These are phyloP conservation scores for Heterohyrax brucei DNA, from an alignment of 2,797 vertebrate species.

Conservation along the genomic window DNA sequence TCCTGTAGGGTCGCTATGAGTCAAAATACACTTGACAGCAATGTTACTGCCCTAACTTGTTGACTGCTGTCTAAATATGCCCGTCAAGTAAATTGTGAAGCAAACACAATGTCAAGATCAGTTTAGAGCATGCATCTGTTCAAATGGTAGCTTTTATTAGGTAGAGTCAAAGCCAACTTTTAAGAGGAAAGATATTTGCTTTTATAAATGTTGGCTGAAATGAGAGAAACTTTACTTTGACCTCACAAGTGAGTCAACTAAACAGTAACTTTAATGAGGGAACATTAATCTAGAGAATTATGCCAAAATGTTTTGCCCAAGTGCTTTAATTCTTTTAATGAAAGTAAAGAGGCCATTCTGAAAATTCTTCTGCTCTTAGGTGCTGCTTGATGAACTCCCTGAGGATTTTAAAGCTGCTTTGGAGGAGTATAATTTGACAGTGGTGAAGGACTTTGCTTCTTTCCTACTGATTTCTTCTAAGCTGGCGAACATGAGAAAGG, in stretches of 20 bases:
- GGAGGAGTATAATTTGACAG: slow-evolving; percentile 84
- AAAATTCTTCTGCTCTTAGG: slow-evolving; percentile 64
- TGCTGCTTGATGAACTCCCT: slow-evolving; percentile 86
- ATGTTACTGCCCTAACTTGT: background rate
- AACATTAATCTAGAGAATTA: background rate
- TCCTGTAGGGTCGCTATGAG: too few relatives aligned
- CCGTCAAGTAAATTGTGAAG: background rate
- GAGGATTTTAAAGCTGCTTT: slow-evolving; percentile 85
- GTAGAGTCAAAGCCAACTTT: background rate
- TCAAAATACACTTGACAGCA: too few relatives aligned
- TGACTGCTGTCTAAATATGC: background rate
- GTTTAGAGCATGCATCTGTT: background rate
- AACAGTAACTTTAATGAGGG: background rate
- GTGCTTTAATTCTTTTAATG: background rate
- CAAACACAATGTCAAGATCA: background rate
- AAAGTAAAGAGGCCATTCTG: background rate
- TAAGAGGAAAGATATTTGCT: background rate
- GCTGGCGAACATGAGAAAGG: slow-evolving; percentile 81
- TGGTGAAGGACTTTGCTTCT: slow-evolving; percentile 84
- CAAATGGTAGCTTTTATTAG: background rate
- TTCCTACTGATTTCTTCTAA: slow-evolving; percentile 85
- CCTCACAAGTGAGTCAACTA: background rate
- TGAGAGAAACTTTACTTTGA: background rate
- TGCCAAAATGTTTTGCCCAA: background rate
- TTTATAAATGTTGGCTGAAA: background rate